These are phyloP conservation scores for Marcusenius ussheri DNA, from an alignment of 2,113 vertebrate species.

Conservation along the genomic window DNA sequence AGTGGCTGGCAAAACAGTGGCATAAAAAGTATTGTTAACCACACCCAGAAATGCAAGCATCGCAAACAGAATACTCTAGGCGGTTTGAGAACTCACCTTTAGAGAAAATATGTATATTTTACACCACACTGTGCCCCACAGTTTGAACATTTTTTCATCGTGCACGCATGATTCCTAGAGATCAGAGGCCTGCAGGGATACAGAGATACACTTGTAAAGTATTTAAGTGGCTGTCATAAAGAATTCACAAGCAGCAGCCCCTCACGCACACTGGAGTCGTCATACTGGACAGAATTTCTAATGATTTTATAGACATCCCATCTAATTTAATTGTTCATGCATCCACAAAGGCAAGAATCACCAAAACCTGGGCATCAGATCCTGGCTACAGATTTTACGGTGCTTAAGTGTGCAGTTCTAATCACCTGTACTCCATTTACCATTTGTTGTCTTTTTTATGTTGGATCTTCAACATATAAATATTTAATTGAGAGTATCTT, in stretches of 20 bases:
- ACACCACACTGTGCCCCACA: background rate
- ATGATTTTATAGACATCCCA: background rate
- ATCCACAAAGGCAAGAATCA: background rate
- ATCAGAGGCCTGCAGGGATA: background rate
- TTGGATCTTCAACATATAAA: background rate
- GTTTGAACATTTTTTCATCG: background rate
- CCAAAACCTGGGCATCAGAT: background rate
- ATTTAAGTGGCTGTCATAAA: background rate
- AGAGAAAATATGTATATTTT: background rate
- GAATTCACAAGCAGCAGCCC: background rate
- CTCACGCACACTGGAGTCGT: no score
- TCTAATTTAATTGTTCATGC: background rate
- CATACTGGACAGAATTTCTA: background rate
- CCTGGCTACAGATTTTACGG: background rate
- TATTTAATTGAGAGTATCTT: background rate
- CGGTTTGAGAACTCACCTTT: background rate
- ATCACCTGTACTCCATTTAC: background rate
- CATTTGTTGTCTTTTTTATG: background rate
- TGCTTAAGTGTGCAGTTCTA: background rate
- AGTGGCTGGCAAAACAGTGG: background rate
- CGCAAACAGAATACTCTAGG: background rate
- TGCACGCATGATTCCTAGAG: background rate
- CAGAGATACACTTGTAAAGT: background rate
- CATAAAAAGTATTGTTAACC: background rate
- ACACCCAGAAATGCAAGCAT: background rate